These are phyloP conservation scores for Pyrrhopygopsis socrates DNA, from an alignment of 2,888 invertebrate genomes.

Conservation along the genomic window DNA sequence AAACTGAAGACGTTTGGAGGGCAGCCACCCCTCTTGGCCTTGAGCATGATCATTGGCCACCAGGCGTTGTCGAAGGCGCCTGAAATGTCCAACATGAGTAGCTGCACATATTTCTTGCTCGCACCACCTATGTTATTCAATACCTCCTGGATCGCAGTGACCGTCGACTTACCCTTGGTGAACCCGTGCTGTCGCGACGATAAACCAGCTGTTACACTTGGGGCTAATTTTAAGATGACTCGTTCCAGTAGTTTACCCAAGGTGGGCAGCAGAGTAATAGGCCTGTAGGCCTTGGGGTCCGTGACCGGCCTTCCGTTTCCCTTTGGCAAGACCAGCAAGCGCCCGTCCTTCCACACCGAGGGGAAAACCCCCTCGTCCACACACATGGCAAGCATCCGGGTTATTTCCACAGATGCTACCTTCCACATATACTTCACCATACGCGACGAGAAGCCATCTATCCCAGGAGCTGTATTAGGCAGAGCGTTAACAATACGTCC, in stretches of 20 bases:
- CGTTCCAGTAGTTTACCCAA: slow-evolving; percentile 87
- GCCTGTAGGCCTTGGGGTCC: slow-evolving; percentile 85
- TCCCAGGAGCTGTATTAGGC: slow-evolving; percentile 85
- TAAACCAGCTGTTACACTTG: slow-evolving; percentile 28
- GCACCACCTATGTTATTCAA: neutral
- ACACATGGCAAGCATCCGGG: slow-evolving; percentile 57
- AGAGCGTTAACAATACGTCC: slow-evolving; percentile 67
- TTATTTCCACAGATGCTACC: slow-evolving; percentile 62
- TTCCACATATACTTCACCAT: slow-evolving; percentile 79
- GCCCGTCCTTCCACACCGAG: slow-evolving; percentile 81
- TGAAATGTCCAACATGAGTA: slow-evolving; percentile 84
- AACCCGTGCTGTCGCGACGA: slow-evolving; percentile 38
- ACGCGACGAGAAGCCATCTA: slow-evolving; percentile 81
- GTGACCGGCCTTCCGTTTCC: slow-evolving; percentile 75
- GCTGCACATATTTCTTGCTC: slow-evolving; percentile 65
- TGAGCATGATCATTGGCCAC: slow-evolving; percentile 83
- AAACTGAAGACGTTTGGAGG: slow-evolving; percentile 81
- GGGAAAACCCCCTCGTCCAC: slow-evolving; percentile 83
- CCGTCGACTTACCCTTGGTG: slow-evolving; percentile 78
- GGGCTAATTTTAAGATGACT: slow-evolving; percentile 74
- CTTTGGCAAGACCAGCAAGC: slow-evolving; percentile 82
- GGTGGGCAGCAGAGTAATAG: slow-evolving; percentile 85
- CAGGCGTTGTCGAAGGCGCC: slow-evolving; percentile 86
- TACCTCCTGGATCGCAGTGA: slow-evolving; percentile 73
- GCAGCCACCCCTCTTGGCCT: slow-evolving; percentile 50